Base-by-base conservation (phyloP, 2,888 invertebrate genomes). In the Heliconius charithonia region DNA sequence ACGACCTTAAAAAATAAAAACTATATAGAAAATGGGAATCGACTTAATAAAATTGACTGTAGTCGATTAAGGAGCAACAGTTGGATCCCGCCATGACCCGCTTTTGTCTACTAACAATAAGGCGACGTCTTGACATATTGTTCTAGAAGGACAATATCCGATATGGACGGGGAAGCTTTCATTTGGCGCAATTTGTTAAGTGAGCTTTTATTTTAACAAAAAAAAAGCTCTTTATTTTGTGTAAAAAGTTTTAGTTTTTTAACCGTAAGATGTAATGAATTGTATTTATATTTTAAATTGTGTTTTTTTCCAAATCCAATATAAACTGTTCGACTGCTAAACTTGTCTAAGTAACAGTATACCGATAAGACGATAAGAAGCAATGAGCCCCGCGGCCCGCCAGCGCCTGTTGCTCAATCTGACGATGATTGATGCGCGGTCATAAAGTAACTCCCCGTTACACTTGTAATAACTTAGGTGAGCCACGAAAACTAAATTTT, bases 31-130 rank as follows among this genome's bases (percentile, higher is more conserved):
- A 41, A 22, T 41, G 37, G 25, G 22, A 41, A 9, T n/a, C 41
- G 41, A n/a, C 37, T 37, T 19, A 41, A 41, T n/a, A 25, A 25
- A 56, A n/a, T 22, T 12, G 56, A 71, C 71, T 71, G 10, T 56
- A 71, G 56, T 32, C 71, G 22, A 71, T 71, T 71, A 71, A 51
- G n/a, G 10, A 51, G 69, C 69, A 69, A 69, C 76, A 69, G 76
- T 69, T 70, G 70, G 41, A 59, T 59, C 37, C 56, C 71, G 56
- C 62, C 70, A 62, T 56, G 69, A 62, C 41, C 69, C 69, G 76
- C 25, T 37, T 37, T 41, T 69, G 32, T 75, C 66, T 51, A 56
- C 51, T 32, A 29, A 71, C 56, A 71, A 71, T n/a, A 29, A 71
- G 9, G 6, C 71, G 71, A 29, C 56, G 56, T 71, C 71, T 71